Conservation (phyloP, 2,797 vertebrate species). For the Channa striata region DNA sequence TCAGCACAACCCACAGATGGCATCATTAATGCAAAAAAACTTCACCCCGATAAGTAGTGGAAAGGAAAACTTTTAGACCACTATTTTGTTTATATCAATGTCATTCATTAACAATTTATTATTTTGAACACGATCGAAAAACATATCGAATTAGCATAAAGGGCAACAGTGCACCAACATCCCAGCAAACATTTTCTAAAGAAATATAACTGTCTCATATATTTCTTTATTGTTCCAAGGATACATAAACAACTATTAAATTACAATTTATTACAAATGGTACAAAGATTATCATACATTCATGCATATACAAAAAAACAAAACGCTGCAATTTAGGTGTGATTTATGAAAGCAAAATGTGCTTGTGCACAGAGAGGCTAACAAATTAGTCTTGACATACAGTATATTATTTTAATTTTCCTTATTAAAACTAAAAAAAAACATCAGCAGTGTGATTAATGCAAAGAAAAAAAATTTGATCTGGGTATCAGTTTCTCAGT, state of each 20-base stretch:
- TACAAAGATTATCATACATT: constrained; percentile 69
- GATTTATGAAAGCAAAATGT: constrained; percentile 47
- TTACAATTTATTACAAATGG: constrained; percentile 59
- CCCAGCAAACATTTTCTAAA: constrained; percentile 52
- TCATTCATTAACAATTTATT: constrained; percentile 62
- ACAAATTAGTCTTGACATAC: constrained; percentile 13
- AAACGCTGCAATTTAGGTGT: constrained; percentile 63
- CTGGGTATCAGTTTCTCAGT: constrained; percentile 31
- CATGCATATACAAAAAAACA: constrained; percentile 72
- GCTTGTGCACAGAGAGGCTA: constrained; percentile 28
- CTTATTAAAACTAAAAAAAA: not conserved
- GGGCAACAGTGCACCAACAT: constrained; percentile 71
- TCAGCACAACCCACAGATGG: constrained; percentile 39
- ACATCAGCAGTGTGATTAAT: not conserved
- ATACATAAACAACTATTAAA: constrained; percentile 64
- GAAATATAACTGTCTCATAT: constrained; percentile 52
- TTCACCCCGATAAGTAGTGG: too few species aligned
- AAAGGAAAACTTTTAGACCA: constrained; percentile 6
- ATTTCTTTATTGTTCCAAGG: constrained; percentile 55
- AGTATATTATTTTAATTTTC: not conserved
- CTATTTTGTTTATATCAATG: constrained; percentile 20
- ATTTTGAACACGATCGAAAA: constrained; percentile 57
- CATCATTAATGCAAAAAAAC: not conserved
- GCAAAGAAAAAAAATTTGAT: constrained; percentile 2
- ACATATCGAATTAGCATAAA: constrained; percentile 58